phyloP scores from a whole-genome alignment of 1,140 invertebrate species.

The Leguminivora glycinivorella region DNA sequence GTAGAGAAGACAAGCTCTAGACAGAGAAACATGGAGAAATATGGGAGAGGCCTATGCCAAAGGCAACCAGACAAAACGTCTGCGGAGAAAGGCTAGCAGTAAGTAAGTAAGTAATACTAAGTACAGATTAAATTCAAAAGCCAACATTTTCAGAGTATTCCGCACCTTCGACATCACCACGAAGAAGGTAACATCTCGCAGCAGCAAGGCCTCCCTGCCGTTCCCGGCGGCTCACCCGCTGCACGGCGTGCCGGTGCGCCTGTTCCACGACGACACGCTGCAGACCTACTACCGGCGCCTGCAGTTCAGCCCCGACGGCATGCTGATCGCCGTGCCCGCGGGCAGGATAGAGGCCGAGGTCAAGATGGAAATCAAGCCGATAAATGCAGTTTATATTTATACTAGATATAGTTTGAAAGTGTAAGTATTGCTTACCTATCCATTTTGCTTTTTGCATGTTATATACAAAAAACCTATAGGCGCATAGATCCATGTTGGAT shows the following conservation, averaged over 20 bases:
- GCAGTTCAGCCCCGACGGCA: slow-evolving; percentile 93
- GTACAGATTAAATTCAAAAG: too few species aligned
- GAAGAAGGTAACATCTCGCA: slow-evolving; percentile 86
- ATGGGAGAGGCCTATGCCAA: too few species aligned
- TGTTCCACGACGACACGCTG: slow-evolving; percentile 97
- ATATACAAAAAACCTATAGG: too few species aligned
- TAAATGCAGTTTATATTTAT: slow-evolving; percentile 90
- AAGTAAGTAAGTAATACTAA: too few species aligned
- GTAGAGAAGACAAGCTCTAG: too few species aligned
- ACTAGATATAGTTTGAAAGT: slow-evolving; percentile 85
- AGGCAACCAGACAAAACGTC: too few species aligned
- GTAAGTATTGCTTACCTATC: slow-evolving; percentile 77
- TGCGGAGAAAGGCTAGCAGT: too few species aligned
- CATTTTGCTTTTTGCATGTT: background rate
- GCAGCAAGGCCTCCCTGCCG: slow-evolving; percentile 85
- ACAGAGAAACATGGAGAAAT: too few species aligned
- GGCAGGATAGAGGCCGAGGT: slow-evolving; percentile 85
- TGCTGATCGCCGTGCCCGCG: slow-evolving; percentile 91
- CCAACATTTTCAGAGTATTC: slow-evolving; percentile 81
- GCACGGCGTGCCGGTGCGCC: slow-evolving; percentile 82
- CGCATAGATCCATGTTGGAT: too few species aligned
- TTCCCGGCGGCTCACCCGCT: slow-evolving; percentile 80
- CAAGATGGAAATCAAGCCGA: slow-evolving; percentile 79
- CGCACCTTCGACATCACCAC: slow-evolving; percentile 86
- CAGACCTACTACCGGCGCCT: slow-evolving; percentile 95